phyloP scores from a whole-genome alignment of 1,140 invertebrate species.

The Drosophila mojavensis region DNA sequence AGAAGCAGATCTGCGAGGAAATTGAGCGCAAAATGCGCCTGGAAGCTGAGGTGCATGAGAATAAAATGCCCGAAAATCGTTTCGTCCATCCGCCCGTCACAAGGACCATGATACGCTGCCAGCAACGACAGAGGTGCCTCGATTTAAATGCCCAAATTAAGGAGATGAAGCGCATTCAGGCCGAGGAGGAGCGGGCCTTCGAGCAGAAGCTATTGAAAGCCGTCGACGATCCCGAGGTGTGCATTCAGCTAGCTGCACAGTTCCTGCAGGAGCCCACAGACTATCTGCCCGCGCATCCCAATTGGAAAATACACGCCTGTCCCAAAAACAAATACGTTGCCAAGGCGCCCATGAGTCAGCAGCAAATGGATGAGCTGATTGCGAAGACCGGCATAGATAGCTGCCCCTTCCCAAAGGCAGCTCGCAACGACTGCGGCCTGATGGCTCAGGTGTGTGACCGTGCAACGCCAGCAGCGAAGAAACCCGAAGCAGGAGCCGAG shows the following conservation, averaged over 20 bases:
- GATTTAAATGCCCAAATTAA: slow-evolving; percentile 67
- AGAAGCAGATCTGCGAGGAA: slow-evolving; percentile 69
- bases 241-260: slow-evolving; percentile 56
- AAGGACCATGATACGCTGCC: slow-evolving; percentile 39
- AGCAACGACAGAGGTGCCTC: slow-evolving; percentile 36
- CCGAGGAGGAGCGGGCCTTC: slow-evolving; percentile 57
- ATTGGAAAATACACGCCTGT: slow-evolving; percentile 69
- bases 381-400: slow-evolving; percentile 33
- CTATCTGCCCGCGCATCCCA: slow-evolving; percentile 69
- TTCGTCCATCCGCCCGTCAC: slow-evolving; percentile 68
- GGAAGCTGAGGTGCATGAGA: slow-evolving; percentile 59
- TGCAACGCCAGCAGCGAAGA: background rate
- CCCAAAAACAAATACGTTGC: slow-evolving; percentile 50
- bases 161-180: slow-evolving; percentile 68
- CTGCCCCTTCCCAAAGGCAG: slow-evolving; percentile 44
- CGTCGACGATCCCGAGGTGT: slow-evolving; percentile 58
- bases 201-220: slow-evolving; percentile 57
- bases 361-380: slow-evolving; percentile 22
- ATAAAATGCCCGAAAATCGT: slow-evolving; percentile 72
- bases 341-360: slow-evolving; percentile 29
- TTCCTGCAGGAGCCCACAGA: slow-evolving; percentile 51
- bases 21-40: slow-evolving; percentile 56
- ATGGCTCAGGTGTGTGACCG: slow-evolving; percentile 25
- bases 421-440: slow-evolving; percentile 42
- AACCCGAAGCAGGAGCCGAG: too few relatives aligned